Evolutionary conservation across 1,140 invertebrate genomes (phyloP).

Genomic region (Dreissena polymorpha): DNA sequence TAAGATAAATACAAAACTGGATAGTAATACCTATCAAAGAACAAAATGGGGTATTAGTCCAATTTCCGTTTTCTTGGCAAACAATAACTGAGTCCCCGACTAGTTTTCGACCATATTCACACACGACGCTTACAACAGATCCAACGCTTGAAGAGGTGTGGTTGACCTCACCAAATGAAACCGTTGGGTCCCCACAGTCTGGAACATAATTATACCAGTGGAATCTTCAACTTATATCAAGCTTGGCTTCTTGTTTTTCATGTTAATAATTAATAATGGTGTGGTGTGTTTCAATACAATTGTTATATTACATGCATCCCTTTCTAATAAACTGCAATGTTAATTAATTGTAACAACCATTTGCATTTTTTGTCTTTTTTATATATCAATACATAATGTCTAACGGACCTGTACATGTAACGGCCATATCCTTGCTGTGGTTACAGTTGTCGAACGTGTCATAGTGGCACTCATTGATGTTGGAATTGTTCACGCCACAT

Average conservation of each 20-base stretch:
- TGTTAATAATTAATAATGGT: background rate
- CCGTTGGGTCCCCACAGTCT: background rate
- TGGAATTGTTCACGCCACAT: background rate
- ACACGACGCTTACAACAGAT: background rate
- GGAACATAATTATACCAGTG: background rate
- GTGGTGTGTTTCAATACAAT: background rate
- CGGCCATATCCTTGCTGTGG: background rate
- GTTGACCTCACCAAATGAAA: background rate
- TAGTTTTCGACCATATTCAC: background rate
- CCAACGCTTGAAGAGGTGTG: background rate
- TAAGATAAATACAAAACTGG: background rate
- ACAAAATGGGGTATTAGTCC: background rate
- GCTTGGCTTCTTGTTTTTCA: background rate
- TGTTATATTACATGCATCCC: background rate
- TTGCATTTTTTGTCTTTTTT: background rate
- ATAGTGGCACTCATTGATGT: background rate
- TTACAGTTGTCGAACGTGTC: background rate
- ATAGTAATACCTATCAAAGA: background rate
- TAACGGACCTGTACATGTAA: background rate
- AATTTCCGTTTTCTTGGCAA: background rate
- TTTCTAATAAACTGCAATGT: background rate
- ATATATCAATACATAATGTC: background rate
- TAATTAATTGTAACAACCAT: background rate
- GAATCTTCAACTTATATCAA: background rate
- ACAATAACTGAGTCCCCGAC: background rate